phyloP scores from a whole-genome alignment of 2,113 vertebrate species.

The Lophotis ruficrista region DNA sequence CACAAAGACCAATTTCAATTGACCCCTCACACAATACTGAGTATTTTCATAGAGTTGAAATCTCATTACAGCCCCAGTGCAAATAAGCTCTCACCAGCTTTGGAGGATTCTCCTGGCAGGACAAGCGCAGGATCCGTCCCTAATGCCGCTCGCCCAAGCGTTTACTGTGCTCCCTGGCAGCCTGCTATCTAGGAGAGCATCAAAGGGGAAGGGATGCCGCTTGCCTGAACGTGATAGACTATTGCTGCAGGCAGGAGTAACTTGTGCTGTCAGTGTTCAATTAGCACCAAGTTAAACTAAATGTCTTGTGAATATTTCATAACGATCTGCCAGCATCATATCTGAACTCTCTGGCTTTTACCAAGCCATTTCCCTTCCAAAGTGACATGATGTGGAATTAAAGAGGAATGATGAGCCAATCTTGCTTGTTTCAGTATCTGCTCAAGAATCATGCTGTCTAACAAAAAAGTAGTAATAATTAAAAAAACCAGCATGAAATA shows the following conservation, averaged over 20 bases:
- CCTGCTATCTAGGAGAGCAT: not conserved
- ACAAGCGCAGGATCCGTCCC: fast-evolving
- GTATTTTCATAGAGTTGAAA: not conserved
- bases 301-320: conserved; percentile 76
- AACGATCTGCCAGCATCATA: conserved; percentile 66
- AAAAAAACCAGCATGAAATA: not conserved
- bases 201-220: conserved; percentile 30
- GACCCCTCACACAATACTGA: not conserved
- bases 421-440: conserved; percentile 35
- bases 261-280: conserved; percentile 72
- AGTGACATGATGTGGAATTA: conserved; percentile 60
- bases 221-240: conserved; percentile 66
- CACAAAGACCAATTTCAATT: not conserved
- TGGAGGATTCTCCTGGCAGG: not conserved
- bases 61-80: not conserved
- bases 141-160: not conserved
- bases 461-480: conserved; percentile 11
- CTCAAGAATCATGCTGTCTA: not conserved
- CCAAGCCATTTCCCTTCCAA: conserved; percentile 67
- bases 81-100: not conserved
- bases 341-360: conserved; percentile 73
- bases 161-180: not conserved
- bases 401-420: conserved; percentile 53
- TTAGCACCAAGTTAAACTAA: conserved; percentile 73
- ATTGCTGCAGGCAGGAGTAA: conserved; percentile 70